Evolutionary conservation across 2,888 invertebrate genomes (phyloP), one percentile per base, ranked within the genome.

Genomic region (Leptopilina myrica): DNA sequence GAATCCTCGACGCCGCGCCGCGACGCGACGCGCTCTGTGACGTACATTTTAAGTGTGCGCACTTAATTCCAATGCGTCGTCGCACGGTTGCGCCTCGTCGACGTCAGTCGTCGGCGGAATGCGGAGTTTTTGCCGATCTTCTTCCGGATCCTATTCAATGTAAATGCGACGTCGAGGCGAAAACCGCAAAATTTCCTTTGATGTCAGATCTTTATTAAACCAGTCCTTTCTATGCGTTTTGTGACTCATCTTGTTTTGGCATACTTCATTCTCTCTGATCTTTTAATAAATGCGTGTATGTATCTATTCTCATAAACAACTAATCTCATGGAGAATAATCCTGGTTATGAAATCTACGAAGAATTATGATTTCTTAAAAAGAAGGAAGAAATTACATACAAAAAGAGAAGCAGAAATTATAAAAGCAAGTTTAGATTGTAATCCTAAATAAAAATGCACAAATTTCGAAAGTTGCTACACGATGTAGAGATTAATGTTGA

Each of bases 11-110:
- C 56, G 75, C 77, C 73, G 67, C 6, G 1, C 46, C 46, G 46
- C 56, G 75, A 76, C 49, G 49, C 43, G 43, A 7, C 49, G 49
- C 43, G 43, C 43, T 43, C 43, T 73, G 56, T 73, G 53, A 73
- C 56, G 56, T 73, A 79, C 82, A 84, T 83, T 85, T 82, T 81
- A 84, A 85, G 84, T 83, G 84, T 82, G 83, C 78, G 82, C 83
- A 79, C 85, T 85, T 84, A 83, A 83, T 85, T 84, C 82, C 82
- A 80, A 76, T 59, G 78, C 79, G 80, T 80, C 79, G 75, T 77
- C 77, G 65, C 78, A 78, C 78, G 80, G 79, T 79, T 79, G 79
- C 78, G 56, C 78, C 81, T 80, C 80, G 73, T 73, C 73, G 73
- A 73, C 73, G 56, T 73, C 56, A 53, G 73, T 73, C 81, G 79